Evolutionary conservation across 2,797 vertebrate genomes (phyloP).

Genomic region (Enteromius paludinosus): DNA sequence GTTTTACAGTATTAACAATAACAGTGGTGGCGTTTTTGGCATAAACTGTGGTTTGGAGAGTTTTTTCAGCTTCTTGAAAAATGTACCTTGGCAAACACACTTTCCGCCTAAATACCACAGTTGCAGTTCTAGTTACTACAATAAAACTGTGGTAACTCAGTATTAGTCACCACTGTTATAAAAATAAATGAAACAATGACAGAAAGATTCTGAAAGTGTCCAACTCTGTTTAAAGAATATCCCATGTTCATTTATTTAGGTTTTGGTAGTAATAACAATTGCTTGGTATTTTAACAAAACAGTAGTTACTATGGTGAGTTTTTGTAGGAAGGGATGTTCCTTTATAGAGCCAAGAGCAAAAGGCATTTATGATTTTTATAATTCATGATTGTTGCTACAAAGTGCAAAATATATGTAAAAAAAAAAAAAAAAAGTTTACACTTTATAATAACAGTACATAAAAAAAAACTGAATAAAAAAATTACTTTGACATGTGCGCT

Average conservation of each 20-base stretch:
- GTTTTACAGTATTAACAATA: constrained; percentile 14
- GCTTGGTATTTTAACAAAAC: constrained; percentile 14
- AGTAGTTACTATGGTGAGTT: constrained; percentile 1
- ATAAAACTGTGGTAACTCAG: constrained; percentile 34
- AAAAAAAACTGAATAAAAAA: neutral
- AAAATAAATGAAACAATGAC: constrained; percentile 31
- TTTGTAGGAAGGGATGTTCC: neutral
- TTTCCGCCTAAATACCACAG: constrained; percentile 18
- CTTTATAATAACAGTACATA: neutral
- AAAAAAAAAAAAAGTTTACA: neutral
- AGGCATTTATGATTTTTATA: neutral
- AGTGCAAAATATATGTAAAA: neutral
- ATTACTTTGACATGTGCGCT: neutral
- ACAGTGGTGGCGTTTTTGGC: neutral
- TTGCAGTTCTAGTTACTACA: constrained; percentile 29
- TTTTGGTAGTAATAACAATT: constrained; percentile 18
- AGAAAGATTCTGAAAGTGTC: constrained; percentile 1
- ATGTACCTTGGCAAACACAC: neutral
- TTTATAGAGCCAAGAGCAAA: neutral
- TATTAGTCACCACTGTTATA: constrained; percentile 26
- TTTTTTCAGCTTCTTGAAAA: constrained; percentile 11
- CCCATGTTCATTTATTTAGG: neutral
- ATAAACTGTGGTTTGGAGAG: constrained; percentile 33
- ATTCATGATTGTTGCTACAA: neutral
- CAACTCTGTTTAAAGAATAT: constrained; percentile 16